phyloP scores from a whole-genome alignment of 2,113 vertebrate species.

The Odontophorus gujanensis region DNA sequence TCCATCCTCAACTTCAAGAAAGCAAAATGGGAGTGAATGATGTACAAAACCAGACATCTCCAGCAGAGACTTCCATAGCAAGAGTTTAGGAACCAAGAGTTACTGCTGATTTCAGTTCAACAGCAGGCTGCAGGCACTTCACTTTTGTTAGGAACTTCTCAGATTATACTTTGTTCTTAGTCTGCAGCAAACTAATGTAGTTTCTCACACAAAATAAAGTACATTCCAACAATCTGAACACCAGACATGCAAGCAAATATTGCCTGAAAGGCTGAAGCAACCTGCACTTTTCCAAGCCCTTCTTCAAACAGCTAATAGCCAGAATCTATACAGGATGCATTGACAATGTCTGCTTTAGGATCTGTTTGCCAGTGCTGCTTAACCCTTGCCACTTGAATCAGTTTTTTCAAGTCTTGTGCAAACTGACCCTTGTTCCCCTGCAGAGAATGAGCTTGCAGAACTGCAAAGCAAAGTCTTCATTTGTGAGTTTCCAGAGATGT shows the following conservation, averaged over 20 bases:
- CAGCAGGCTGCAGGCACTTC: background rate
- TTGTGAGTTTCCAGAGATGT: rapidly evolving
- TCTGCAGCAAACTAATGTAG: background rate
- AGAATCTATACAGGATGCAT: rapidly evolving
- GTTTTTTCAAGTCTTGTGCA: background rate
- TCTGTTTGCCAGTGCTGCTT: background rate
- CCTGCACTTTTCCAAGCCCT: background rate
- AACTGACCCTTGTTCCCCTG: background rate
- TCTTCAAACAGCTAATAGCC: background rate
- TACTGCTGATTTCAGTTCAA: background rate
- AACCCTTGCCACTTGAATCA: background rate
- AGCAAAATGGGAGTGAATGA: background rate
- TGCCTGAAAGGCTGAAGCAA: background rate
- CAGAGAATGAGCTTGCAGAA: background rate
- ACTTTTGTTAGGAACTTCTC: background rate
- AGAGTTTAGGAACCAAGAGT: background rate
- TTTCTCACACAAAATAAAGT: background rate
- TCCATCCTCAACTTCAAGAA: background rate
- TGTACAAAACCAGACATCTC: background rate
- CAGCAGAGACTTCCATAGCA: background rate
- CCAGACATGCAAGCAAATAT: background rate
- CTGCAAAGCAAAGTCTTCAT: background rate
- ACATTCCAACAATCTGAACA: background rate
- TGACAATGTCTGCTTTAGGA: background rate
- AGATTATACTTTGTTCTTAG: background rate